phyloP scores from a whole-genome alignment of 2,113 vertebrate genomes.

The Numida meleagris region DNA sequence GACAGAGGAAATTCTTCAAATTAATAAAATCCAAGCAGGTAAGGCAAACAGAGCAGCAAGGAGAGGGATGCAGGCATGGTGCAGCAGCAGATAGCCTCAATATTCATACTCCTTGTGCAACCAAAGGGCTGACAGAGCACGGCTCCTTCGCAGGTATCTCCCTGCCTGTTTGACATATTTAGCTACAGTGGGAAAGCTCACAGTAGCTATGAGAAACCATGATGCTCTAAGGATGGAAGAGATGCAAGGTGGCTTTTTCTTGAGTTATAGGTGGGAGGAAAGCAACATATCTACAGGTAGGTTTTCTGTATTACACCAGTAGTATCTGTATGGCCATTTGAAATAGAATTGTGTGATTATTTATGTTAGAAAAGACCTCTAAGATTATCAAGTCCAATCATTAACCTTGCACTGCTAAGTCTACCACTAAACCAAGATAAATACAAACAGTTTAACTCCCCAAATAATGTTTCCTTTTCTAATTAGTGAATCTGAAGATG shows the following conservation, averaged over 20 bases:
- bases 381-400: background rate
- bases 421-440: background rate
- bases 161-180: background rate
- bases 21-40: background rate
- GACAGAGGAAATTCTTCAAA: background rate
- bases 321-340: background rate
- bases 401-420: background rate
- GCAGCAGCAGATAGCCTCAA: background rate
- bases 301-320: background rate
- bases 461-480: background rate
- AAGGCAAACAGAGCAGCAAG: background rate
- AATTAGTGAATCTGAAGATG: background rate
- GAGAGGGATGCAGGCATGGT: background rate
- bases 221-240: background rate
- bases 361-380: background rate
- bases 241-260: background rate
- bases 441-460: background rate
- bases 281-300: background rate
- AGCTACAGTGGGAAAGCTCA: background rate
- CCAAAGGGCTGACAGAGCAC: background rate
- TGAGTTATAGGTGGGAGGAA: background rate
- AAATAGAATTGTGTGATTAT: background rate
- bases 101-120: background rate
- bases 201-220: background rate
- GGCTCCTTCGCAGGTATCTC: background rate